Percentiles rank a stretch among this genome's conserved stretches.
Conservation (phyloP, 2,113 vertebrate species). For the Pachyramphus minor region DNA sequence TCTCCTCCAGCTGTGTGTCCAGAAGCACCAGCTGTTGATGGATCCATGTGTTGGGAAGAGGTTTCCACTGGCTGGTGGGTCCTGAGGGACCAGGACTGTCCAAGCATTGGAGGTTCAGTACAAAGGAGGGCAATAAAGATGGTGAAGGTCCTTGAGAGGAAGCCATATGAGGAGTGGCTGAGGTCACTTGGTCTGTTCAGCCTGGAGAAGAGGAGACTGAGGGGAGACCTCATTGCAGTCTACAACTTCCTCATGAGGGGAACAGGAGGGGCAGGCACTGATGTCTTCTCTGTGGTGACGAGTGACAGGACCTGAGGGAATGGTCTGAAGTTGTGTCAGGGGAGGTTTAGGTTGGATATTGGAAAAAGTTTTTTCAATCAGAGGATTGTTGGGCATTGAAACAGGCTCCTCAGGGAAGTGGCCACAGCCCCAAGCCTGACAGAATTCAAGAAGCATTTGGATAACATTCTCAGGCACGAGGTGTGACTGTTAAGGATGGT, state of each 20-base stretch:
- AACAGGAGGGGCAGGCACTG: background rate
- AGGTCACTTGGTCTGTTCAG: background rate
- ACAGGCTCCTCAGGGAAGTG: background rate
- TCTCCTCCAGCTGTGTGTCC: background rate
- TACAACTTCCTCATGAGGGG: background rate
- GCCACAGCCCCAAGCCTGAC: background rate
- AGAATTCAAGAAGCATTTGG: background rate
- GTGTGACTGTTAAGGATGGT: background rate
- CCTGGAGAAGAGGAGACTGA: background rate
- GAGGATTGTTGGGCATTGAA: background rate
- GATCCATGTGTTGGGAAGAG: background rate
- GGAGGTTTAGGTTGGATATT: background rate
- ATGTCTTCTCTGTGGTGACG: background rate
- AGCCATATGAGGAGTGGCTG: background rate
- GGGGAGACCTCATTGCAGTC: background rate
- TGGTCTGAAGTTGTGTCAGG: background rate
- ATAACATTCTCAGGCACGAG: background rate
- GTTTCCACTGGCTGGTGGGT: background rate
- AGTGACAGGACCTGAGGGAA: background rate
- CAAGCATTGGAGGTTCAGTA: background rate
- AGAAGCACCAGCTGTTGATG: background rate
- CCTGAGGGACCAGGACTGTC: background rate
- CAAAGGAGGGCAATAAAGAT: background rate
- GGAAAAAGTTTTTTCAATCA: background rate
- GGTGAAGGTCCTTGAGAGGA: background rate